A percentile compares a stretch with the other conserved stretches of the same genome.
Evolutionary conservation across 2,797 vertebrate species (phyloP).

Genomic region (Premnoplex brunnescens): DNA sequence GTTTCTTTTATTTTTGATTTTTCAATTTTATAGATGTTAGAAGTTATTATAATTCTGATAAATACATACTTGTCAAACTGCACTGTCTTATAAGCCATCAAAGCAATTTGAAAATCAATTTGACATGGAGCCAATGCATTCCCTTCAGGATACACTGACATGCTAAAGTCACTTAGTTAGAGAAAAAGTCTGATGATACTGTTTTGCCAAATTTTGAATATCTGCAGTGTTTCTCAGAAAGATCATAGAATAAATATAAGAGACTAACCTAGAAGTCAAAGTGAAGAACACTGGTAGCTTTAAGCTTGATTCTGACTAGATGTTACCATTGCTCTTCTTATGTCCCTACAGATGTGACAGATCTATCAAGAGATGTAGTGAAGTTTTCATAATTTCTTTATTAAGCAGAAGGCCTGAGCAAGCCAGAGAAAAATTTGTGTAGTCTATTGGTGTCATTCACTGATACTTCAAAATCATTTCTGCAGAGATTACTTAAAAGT

Average conservation of each 20-base stretch:
- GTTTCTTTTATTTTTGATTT: too few species aligned
- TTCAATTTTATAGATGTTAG: too few species aligned
- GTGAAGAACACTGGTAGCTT: not conserved
- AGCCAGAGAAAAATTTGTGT: not conserved
- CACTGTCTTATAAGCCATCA: constrained; percentile 59
- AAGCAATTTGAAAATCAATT: constrained; percentile 80
- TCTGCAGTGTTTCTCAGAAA: not conserved
- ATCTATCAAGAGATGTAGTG: not conserved
- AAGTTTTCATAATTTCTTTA: not conserved
- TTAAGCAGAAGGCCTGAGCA: not conserved
- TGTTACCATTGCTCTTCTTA: not conserved
- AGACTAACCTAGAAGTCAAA: constrained; percentile 23
- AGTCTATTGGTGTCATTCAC: not conserved
- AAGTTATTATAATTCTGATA: constrained; percentile 29
- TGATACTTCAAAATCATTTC: not conserved
- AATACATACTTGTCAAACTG: constrained; percentile 51
- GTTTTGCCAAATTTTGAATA: constrained; percentile 40
- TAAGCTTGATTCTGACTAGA: not conserved
- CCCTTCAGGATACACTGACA: constrained; percentile 59
- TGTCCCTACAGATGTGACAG: not conserved
- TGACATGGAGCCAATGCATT: constrained; percentile 61
- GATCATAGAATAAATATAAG: not conserved
- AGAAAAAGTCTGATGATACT: constrained; percentile 46
- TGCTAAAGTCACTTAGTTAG: constrained; percentile 69
- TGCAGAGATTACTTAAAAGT: not conserved